Conservation (phyloP, 2,797 vertebrate species). For the Neosalanx taihuensis region DNA sequence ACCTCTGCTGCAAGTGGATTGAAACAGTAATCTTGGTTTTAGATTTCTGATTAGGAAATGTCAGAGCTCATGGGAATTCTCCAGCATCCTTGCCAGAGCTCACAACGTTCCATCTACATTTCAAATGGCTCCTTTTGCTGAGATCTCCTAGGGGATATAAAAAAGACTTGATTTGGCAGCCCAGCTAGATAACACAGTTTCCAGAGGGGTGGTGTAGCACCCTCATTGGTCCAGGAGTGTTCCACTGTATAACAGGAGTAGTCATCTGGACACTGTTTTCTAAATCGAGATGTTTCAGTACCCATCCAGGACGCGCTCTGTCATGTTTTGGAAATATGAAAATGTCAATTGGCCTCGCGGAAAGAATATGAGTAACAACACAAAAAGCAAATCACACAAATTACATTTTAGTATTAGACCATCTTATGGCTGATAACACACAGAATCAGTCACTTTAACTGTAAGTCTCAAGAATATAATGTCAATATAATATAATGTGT, state of each 20-base stretch:
- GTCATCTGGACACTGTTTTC: too few species aligned
- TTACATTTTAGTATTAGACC: neutral
- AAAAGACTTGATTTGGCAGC: neutral
- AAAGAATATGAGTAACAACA: neutral
- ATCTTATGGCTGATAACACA: neutral
- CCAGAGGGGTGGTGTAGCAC: too few species aligned
- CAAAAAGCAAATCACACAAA: neutral
- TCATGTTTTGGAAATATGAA: too few species aligned
- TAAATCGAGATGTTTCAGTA: too few species aligned
- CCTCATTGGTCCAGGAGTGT: too few species aligned
- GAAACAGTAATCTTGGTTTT: slow-evolving; percentile 8
- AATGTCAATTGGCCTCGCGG: too few species aligned
- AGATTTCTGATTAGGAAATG: slow-evolving; percentile 30
- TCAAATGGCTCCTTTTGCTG: slow-evolving; percentile 15
- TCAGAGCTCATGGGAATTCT: slow-evolving; percentile 3
- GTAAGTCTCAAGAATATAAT: too few species aligned
- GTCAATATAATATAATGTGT: too few species aligned
- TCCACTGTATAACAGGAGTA: too few species aligned
- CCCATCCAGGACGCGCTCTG: too few species aligned
- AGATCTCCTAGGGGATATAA: neutral
- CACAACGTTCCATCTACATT: slow-evolving; percentile 9
- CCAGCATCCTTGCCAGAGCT: neutral
- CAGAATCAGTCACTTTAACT: neutral
- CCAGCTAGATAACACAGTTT: neutral
- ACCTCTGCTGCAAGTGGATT: neutral